Evolutionary conservation across 2,888 invertebrate genomes (phyloP).

Genomic region (Crematogaster levior): DNA sequence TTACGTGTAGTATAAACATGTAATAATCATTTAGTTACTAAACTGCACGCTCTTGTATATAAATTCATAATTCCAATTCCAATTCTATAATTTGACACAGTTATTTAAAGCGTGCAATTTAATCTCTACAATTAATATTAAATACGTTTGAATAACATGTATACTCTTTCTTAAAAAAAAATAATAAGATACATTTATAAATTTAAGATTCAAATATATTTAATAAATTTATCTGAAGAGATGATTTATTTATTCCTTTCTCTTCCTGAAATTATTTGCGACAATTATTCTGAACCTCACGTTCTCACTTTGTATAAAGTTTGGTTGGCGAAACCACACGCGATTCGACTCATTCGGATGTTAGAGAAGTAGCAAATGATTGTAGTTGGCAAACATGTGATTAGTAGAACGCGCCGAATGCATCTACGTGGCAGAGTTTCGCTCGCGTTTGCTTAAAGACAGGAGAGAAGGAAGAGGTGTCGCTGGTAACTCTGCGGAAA

Average conservation of each 20-base stretch:
- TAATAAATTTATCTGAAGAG: background rate
- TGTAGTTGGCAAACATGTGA: conserved; percentile 57
- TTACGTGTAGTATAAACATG: background rate
- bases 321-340: background rate
- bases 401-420: conserved; percentile 61
- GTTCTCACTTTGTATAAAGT: background rate
- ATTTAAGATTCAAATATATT: background rate
- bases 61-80: background rate
- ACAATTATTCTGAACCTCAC: background rate
- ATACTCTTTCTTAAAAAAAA: background rate
- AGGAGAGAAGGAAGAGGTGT: conserved; percentile 60
- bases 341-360: conserved; percentile 15
- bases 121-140: background rate
- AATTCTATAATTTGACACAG: background rate
- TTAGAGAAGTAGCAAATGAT: conserved; percentile 48
- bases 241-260: background rate
- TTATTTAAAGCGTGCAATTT: background rate
- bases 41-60: background rate
- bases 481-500: conserved; percentile 55
- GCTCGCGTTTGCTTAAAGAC: conserved; percentile 60
- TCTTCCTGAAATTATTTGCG: background rate
- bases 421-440: conserved; percentile 56
- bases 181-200: background rate
- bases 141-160: background rate
- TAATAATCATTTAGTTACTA: background rate